A percentile compares a stretch with the other conserved stretches of the same genome.
phyloP scores from a whole-genome alignment of 2,113 vertebrate species.

The Sapayoa aenigma region DNA sequence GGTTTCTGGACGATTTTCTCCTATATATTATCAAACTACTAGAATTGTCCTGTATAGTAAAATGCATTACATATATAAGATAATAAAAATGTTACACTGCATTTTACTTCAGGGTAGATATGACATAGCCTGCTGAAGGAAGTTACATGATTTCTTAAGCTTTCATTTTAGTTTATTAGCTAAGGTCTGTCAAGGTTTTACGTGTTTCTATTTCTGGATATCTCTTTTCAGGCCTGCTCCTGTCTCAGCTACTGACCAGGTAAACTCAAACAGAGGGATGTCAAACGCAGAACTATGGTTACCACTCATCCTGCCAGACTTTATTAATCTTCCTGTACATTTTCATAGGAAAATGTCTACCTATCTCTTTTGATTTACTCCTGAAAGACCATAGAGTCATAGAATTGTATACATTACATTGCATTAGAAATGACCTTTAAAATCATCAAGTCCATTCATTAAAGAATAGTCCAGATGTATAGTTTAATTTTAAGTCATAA shows the following conservation, averaged over 20 bases:
- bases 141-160: not conserved
- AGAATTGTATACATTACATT: fast-evolving
- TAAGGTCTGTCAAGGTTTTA: not conserved
- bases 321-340: not conserved
- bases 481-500: not conserved
- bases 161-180: not conserved
- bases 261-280: not conserved
- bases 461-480: not conserved
- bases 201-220: not conserved
- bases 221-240: not conserved
- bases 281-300: not conserved
- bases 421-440: not conserved
- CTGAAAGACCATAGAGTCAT: not conserved
- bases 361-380: not conserved
- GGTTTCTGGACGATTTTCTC: not conserved
- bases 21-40: not conserved
- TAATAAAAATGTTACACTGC: not conserved
- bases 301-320: not conserved
- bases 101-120: not conserved
- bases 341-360: not conserved
- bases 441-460: not conserved
- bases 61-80: not conserved
- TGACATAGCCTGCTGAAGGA: not conserved
- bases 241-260: not conserved
- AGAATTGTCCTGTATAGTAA: not conserved